Base-by-base conservation (phyloP, 2,113 vertebrate genomes). In the Triplophysa dalaica region DNA sequence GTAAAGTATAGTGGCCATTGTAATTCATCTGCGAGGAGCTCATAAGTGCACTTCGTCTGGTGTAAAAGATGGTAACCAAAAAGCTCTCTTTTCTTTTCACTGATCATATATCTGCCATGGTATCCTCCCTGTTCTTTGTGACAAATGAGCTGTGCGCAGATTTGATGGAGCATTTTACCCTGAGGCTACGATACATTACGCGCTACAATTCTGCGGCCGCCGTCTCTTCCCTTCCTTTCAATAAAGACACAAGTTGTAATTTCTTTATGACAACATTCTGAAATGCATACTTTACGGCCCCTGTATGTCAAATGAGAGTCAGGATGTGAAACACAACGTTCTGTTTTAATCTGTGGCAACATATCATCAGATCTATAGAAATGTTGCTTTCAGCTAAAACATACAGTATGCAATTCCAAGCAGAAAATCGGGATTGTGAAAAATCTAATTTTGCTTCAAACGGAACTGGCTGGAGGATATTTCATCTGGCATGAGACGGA, bases 211-310 rank as follows among this genome's bases (percentile, higher is more conserved):
- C 65, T 38, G 52, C n/a, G 41, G 17, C 21, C 3, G 29, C 33
- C 50, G 38, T 45, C 63, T 75, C 33, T 66, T 50, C 24, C 60
- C 33, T 58, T 68, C 33, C n/a, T 63, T 45, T 62, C 48, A 66
- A 74, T 79, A 74, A 82, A 82, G 72, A 74, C 54, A 67, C 54
- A 22, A 38, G 69, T 74, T 78, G 74, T 72, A 68, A 72, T 84
- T 80, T 84, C 63, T 43, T 33, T 43, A 68, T 29, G 22, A 62
- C 62, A 43, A 29, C 41, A 65, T 22, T 54, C 22, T 6, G 6
- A 2, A 21, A 68, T 41, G n/a, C 63, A 68, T 24, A 8, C 73
- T 70, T 60, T 65, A 22, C 45, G 17, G 17, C 14, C 58, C 65
- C 48, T 65, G 56, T 54, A 45, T 38, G 58, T 76, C 70, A 83